Evolutionary conservation across 2,888 invertebrate genomes (phyloP), one percentile per base, ranked within the genome.

Genomic region (Scaptomyza cyrtandrae): DNA sequence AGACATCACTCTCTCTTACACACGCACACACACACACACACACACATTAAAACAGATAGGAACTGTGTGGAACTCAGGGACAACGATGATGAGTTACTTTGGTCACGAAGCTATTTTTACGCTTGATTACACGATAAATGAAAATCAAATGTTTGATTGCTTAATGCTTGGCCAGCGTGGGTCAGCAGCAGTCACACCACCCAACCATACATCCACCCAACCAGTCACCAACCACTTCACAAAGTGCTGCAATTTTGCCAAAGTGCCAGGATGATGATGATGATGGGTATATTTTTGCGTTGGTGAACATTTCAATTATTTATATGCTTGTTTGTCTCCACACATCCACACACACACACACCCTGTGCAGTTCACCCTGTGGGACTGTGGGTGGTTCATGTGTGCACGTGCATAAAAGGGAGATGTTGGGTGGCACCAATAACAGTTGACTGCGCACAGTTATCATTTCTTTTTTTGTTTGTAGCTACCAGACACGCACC

Each of bases 81-180:
- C 71, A 60, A 50, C 73, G 86, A 72, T 80, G 87, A 84, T 85
- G 85, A 86, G 87, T 86, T 78, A 80, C 89, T 86, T 86, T 80
- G 87, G 85, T 85, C 85, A 85, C 89, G 89, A 85, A 85, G 85
- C 85, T 88, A 88, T 85, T 85, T 85, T 85, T 85, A 75, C 85
- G 85, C 85, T 88, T 85, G 85, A 88, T 85, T 85, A 86, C 87
- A 88, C 84, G 87, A 86, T 85, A 88, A 85, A 85, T 85, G 85
- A 88, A 85, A 85, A 85, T 88, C 89, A 85, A 85, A 85, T 88
- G 85, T 85, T 88, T 85, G 88, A 85, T 85, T 86, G 89, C 85
- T 88, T 86, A 85, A 85, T 88, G 71, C 85, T 56, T 54, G 63
- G 59, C 33, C 67, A 56, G 52, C 48, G n/a, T 16, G 57, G 49